Evolutionary conservation across 2,888 invertebrate species (phyloP), one percentile per base, ranked within the genome.

Genomic region (Cosmia pyralina): DNA sequence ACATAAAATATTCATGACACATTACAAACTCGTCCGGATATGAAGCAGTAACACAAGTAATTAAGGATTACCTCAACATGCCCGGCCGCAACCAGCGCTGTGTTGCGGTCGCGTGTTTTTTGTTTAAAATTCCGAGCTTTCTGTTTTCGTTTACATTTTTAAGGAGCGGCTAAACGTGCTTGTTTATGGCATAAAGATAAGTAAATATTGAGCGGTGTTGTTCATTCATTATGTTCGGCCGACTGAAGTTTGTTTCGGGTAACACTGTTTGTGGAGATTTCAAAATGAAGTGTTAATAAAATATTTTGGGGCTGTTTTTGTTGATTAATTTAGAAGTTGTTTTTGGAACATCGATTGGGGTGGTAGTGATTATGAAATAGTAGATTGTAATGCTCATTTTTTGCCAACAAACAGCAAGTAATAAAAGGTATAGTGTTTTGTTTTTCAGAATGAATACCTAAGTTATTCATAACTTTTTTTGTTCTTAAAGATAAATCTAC

Each of bases 141-240:
- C 62, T 77, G 72, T 73, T 78, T 81, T 71, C 57, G 69, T 75
- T 69, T 86, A 79, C 71, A 85, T 86, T 86, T 82, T 85, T 81
- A 77, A 86, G 75, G 73, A 77, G 85, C 34, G 75, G 55, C 62
- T 72, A 75, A 79, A 72, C 59, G 69, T 19, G 63, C 57, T 72
- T 71, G 79, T 83, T 83, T 75, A 55, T 75, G 72, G 50, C 66
- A 57, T 72, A 73, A 77, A 80, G 83, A 85, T 81, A 79, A 84
- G 79, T 77, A 80, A 80, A 82, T 67, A 82, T 83, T 80, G 79
- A 48, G 68, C 62, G 46, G 28, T 46, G 66, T 79, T 79, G 66
- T 11, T 15, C 72, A 68, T 69, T 74, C 44, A 64, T 80, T 82
- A 71, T 58, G 62, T 67, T 67, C 63, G 77, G 55, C 13, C 59